Percentiles rank a stretch among this genome's conserved stretches.
Evolutionary conservation across 2,113 vertebrate genomes (phyloP).

Genomic region (Cebidichthys violaceus): DNA sequence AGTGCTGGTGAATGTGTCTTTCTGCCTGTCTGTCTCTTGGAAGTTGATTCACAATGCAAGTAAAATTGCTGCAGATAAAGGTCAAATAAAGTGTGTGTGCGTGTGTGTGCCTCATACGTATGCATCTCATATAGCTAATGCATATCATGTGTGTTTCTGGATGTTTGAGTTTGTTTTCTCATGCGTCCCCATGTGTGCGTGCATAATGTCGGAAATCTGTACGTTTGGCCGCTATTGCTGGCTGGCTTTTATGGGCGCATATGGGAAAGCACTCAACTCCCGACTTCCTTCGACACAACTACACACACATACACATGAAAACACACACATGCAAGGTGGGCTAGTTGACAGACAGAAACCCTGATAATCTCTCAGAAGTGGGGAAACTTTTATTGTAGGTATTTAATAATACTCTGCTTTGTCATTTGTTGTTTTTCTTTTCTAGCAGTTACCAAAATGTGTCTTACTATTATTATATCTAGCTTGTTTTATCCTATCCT

Average conservation of each 20-base stretch:
- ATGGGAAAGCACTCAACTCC: conserved; percentile 73
- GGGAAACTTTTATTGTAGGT: no score
- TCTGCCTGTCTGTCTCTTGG: neutral
- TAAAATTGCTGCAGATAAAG: conserved; percentile 26
- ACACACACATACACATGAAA: conserved; percentile 10
- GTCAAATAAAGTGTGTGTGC: conserved; percentile 37
- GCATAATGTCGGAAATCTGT: conserved; percentile 47
- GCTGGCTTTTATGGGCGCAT: conserved; percentile 72
- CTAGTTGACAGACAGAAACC: conserved; percentile 24
- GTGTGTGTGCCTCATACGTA: neutral
- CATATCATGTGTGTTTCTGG: conserved; percentile 27
- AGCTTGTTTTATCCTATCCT: neutral
- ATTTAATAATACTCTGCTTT: neutral
- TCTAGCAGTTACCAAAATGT: neutral
- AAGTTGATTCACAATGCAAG: conserved; percentile 11
- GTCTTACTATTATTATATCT: neutral
- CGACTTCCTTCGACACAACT: conserved; percentile 28
- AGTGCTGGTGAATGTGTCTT: neutral
- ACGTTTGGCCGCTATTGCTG: conserved; percentile 39
- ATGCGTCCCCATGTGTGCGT: conserved; percentile 31
- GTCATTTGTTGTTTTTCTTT: no score
- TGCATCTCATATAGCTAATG: conserved; percentile 6
- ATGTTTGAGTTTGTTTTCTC: conserved; percentile 46
- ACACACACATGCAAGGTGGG: conserved; percentile 3
- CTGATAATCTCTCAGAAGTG: conserved; percentile 5